A percentile compares a stretch with the other conserved stretches of the same genome.
Evolutionary conservation across 2,888 invertebrate genomes (phyloP).

Genomic region (Meteorus colon): DNA sequence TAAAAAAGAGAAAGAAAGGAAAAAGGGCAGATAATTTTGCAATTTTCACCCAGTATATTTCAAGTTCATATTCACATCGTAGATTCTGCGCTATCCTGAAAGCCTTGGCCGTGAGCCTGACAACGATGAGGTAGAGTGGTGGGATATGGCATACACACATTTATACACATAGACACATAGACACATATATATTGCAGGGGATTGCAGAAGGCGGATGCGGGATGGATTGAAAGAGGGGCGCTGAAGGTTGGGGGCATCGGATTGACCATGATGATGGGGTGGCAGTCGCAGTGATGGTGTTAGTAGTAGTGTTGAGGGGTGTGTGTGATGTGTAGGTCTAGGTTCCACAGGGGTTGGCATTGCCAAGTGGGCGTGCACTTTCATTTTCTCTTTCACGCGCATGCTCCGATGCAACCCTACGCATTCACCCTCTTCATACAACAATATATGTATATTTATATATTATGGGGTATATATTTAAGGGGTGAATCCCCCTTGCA

Average conservation of each 20-base stretch:
- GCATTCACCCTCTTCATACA: conserved; percentile 32
- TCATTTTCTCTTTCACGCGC: conserved; percentile 68
- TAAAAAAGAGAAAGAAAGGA: neutral
- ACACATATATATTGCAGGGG: conserved; percentile 15
- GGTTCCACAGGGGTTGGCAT: conserved; percentile 65
- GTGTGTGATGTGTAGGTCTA: conserved; percentile 65
- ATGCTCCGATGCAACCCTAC: conserved; percentile 58
- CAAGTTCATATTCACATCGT: neutral
- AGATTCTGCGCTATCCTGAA: conserved; percentile 23
- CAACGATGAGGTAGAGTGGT: conserved; percentile 10
- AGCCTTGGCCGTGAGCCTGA: conserved; percentile 45
- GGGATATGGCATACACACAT: conserved; percentile 20
- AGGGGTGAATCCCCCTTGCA: conserved; percentile 16
- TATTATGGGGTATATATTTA: conserved; percentile 24
- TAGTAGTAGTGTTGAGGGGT: conserved; percentile 34
- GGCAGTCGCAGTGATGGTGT: conserved; percentile 36
- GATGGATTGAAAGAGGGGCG: conserved; percentile 30
- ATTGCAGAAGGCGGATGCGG: conserved; percentile 28
- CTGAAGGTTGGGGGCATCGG: conserved; percentile 71
- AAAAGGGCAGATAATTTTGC: conserved; percentile 29
- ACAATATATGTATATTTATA: conserved; percentile 1
- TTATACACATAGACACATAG: neutral
- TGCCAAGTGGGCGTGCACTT: conserved; percentile 70
- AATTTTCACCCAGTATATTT: conserved; percentile 12
- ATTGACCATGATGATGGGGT: conserved; percentile 55